Evolutionary conservation across 2,113 vertebrate genomes (phyloP).

Genomic region (Pogona vitticeps): DNA sequence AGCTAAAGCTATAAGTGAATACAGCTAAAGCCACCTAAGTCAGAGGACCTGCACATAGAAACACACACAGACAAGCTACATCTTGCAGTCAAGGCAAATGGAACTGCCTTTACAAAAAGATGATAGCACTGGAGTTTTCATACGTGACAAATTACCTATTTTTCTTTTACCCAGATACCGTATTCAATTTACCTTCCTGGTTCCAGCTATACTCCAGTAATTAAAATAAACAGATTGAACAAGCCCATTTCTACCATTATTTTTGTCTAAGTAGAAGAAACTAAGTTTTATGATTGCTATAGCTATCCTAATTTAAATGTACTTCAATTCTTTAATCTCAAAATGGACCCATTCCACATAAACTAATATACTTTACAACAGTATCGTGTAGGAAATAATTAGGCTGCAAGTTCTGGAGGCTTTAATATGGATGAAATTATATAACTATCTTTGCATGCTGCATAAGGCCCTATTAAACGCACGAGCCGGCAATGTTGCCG

Average conservation of each 20-base stretch:
- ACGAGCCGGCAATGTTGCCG: conserved; percentile 83
- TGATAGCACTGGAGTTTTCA: not conserved
- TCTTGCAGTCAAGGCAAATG: too few relatives aligned
- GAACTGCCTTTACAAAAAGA: not conserved
- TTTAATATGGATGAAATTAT: conserved; percentile 72
- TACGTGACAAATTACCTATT: not conserved
- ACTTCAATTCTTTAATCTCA: conserved; percentile 61
- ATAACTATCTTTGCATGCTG: conserved; percentile 78
- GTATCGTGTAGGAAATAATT: conserved; percentile 76
- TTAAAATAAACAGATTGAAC: conserved; percentile 60
- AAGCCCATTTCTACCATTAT: conserved; percentile 37
- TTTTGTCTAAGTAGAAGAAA: conserved; percentile 67
- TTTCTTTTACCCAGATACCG: not conserved
- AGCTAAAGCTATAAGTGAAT: too few relatives aligned
- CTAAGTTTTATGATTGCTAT: conserved; percentile 63
- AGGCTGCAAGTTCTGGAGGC: conserved; percentile 75
- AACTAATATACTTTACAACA: conserved; percentile 67
- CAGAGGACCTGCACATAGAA: too few relatives aligned
- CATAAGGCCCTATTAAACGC: conserved; percentile 84
- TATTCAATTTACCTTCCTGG: conserved; percentile 29
- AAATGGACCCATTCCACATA: conserved; percentile 62
- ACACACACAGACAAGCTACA: too few relatives aligned
- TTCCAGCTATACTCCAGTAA: conserved; percentile 65
- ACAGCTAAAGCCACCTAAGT: too few relatives aligned
- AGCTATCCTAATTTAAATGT: conserved; percentile 61